Conservation (phyloP, 2,888 invertebrate species). For the Galeopsomyia nigrocyanea region DNA sequence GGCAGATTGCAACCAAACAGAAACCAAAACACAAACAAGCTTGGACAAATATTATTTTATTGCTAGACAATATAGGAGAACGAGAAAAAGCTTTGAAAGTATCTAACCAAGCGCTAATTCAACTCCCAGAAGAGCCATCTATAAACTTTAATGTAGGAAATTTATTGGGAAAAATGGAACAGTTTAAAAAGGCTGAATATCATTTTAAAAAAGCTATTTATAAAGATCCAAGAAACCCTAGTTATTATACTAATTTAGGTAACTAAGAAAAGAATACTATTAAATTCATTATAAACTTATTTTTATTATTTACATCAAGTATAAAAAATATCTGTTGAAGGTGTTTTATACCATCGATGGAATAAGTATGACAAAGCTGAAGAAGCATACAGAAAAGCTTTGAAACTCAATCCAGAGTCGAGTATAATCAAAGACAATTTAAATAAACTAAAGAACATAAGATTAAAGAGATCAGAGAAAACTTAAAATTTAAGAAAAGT, state of each 20-base stretch:
- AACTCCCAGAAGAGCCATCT: conserved; percentile 81
- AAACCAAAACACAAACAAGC: conserved; percentile 86
- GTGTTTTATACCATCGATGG: conserved; percentile 95
- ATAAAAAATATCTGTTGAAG: conserved; percentile 66
- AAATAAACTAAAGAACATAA: conserved; percentile 68
- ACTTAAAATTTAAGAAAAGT: not conserved
- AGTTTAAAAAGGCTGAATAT: conserved; percentile 84
- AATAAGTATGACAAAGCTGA: conserved; percentile 82
- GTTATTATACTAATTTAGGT: conserved; percentile 93
- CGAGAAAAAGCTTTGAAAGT: conserved; percentile 79
- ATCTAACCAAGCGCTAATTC: conserved; percentile 78
- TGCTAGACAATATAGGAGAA: conserved; percentile 82
- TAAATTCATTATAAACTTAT: not conserved
- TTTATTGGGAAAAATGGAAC: conserved; percentile 85
- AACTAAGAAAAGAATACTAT: conserved; percentile 54
- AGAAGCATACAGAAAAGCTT: conserved; percentile 81
- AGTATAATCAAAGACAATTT: conserved; percentile 81
- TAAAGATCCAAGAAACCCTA: conserved; percentile 78
- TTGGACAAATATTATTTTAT: conserved; percentile 92
- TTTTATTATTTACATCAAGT: not conserved
- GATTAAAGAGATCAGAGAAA: conserved; percentile 36
- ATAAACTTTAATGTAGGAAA: conserved; percentile 91
- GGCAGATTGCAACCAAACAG: conserved; percentile 84
- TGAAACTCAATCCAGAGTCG: conserved; percentile 79
- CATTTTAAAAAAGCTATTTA: conserved; percentile 84